phyloP scores from a whole-genome alignment of 30 jellyfish, hydroid and myxozoan species.

The Hydractinia echinata region DNA sequence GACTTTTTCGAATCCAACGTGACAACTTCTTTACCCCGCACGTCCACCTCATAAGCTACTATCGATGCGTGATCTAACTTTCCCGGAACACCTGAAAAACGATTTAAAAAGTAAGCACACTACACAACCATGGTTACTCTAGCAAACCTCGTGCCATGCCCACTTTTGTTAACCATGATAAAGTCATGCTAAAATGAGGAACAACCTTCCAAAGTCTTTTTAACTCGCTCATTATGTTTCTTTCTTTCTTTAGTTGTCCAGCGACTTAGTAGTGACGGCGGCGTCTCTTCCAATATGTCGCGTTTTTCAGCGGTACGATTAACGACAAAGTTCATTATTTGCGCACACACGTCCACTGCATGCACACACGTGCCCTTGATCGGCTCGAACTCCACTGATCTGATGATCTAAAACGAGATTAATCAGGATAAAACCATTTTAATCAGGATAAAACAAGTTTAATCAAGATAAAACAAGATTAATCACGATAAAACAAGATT shows the following conservation, averaged over 20 bases:
- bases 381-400: not conserved
- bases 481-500: too few relatives aligned
- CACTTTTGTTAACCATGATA: too few relatives aligned
- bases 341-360: constrained; percentile 74
- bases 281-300: constrained; percentile 33
- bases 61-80: constrained; percentile 89
- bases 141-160: too few relatives aligned
- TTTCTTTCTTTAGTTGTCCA: constrained; percentile 52
- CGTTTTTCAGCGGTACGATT: constrained; percentile 58
- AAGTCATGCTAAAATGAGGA: not conserved
- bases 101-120: not conserved
- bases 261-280: constrained; percentile 27
- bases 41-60: constrained; percentile 72
- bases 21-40: constrained; percentile 1
- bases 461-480: too few relatives aligned
- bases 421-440: not conserved
- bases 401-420: not conserved
- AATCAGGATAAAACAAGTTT: too few relatives aligned
- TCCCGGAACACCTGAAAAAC: constrained; percentile 45
- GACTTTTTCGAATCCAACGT: not conserved
- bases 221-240: constrained; percentile 35
- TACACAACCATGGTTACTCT: not conserved
- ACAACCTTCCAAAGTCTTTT: constrained; percentile 34
- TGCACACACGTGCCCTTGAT: not conserved
- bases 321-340: constrained; percentile 57